Conservation (phyloP, 2,888 invertebrate species). For the Dynastes tityus region DNA sequence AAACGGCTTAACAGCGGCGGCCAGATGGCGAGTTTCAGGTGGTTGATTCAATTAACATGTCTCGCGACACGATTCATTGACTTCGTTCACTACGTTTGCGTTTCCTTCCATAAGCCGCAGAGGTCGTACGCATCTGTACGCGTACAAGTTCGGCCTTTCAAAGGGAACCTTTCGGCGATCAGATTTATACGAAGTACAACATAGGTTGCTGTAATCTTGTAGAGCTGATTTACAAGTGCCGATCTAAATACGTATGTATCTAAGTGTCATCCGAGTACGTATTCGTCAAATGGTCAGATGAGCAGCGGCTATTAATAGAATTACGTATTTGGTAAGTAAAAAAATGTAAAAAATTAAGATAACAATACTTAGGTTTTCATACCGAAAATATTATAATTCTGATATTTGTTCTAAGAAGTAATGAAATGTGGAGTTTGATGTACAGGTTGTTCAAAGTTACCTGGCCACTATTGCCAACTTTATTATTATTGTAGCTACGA, state of each 20-base stretch:
- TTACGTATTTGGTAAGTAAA: too few relatives aligned
- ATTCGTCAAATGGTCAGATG: too few relatives aligned
- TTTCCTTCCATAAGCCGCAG: neutral
- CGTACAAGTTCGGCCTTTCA: neutral
- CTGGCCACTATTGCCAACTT: too few relatives aligned
- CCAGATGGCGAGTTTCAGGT: slow-evolving; percentile 41
- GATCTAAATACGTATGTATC: too few relatives aligned
- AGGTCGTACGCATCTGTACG: neutral
- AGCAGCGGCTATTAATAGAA: too few relatives aligned
- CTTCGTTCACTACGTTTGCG: slow-evolving; percentile 8
- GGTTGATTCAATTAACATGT: slow-evolving; percentile 43
- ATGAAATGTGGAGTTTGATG: too few relatives aligned
- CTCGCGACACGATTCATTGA: slow-evolving; percentile 40
- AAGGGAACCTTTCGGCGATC: slow-evolving; percentile 11
- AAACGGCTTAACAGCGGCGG: slow-evolving; percentile 31
- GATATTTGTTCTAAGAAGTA: too few relatives aligned
- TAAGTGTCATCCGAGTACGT: slow-evolving; percentile 2
- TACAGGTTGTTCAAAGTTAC: too few relatives aligned
- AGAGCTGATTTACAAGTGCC: neutral
- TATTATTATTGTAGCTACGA: too few relatives aligned
- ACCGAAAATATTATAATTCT: too few relatives aligned
- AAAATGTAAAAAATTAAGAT: too few relatives aligned
- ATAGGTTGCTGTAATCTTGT: neutral
- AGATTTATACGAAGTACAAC: slow-evolving; percentile 9
- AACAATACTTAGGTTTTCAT: too few relatives aligned